Percentiles rank a stretch among this genome's conserved stretches.
Conservation (phyloP, 2,113 vertebrate species). For the Emydura subglobosa region DNA sequence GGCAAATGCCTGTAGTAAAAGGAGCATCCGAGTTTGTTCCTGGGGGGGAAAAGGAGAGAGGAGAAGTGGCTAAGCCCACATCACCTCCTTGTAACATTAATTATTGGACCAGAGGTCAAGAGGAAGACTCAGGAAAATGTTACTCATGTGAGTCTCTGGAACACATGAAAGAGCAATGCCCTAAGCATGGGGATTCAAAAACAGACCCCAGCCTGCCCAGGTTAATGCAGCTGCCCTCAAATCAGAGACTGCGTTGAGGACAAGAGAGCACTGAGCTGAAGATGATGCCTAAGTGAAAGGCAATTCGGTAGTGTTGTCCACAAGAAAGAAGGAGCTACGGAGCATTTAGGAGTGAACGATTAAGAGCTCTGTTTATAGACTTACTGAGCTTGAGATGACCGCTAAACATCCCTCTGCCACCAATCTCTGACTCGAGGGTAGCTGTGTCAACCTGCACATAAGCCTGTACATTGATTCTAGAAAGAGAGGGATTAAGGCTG, state of each 20-base stretch:
- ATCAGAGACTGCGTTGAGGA: neutral
- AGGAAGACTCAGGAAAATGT: neutral
- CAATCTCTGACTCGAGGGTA: too few relatives aligned
- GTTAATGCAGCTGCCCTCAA: neutral
- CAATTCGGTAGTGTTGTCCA: neutral
- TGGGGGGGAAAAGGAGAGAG: neutral
- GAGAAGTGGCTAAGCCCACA: neutral
- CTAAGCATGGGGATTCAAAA: neutral
- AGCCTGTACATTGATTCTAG: neutral
- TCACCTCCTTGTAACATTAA: neutral
- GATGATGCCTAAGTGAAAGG: neutral
- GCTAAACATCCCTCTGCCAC: too few relatives aligned
- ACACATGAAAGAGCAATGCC: neutral
- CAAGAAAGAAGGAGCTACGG: neutral
- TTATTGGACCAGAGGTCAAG: neutral
- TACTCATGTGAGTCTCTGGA: neutral
- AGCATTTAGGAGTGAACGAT: neutral
- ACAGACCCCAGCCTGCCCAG: neutral
- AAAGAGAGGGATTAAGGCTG: neutral
- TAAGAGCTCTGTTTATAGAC: neutral
- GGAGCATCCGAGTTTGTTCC: too few relatives aligned
- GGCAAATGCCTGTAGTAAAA: too few relatives aligned
- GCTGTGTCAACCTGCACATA: too few relatives aligned
- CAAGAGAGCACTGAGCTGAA: neutral
- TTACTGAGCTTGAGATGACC: too few relatives aligned